These are phyloP conservation scores for Enteromius viviparus DNA, from an alignment of 2,797 vertebrate genomes.

Conservation along the genomic window DNA sequence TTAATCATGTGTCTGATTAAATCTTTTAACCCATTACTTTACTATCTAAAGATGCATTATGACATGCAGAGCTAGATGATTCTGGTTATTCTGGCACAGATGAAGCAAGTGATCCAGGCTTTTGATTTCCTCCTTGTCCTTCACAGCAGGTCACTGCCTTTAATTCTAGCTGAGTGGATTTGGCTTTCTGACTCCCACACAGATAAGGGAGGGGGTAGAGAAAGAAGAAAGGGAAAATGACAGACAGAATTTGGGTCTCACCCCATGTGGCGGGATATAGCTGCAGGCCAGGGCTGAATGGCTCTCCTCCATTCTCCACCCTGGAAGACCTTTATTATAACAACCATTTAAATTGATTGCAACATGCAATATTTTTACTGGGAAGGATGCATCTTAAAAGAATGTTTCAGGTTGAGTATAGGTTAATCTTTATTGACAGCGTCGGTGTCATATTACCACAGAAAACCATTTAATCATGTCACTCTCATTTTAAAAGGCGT, in stretches of 20 bases:
- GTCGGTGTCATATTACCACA: neutral
- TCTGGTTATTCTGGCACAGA: neutral
- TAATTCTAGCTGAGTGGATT: constrained; percentile 44
- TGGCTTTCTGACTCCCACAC: constrained; percentile 41
- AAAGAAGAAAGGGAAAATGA: constrained; percentile 3
- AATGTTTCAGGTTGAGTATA: neutral
- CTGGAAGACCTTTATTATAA: constrained; percentile 5
- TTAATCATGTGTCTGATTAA: neutral
- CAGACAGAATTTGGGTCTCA: neutral
- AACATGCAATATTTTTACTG: neutral
- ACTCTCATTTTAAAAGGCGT: neutral
- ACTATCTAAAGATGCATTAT: neutral
- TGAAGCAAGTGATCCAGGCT: neutral
- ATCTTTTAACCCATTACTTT: neutral
- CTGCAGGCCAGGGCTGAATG: constrained; percentile 34
- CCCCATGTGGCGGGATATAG: neutral
- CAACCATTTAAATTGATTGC: constrained; percentile 8
- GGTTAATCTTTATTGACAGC: neutral
- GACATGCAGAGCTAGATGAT: neutral
- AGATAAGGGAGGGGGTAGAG: neutral
- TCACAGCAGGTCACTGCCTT: constrained; percentile 30
- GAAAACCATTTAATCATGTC: neutral
- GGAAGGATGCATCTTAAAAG: neutral
- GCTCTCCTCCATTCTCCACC: constrained; percentile 9
- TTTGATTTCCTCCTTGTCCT: neutral